Evolutionary conservation across 2,797 vertebrate species (phyloP).

Genomic region (Aphelocoma californica): DNA sequence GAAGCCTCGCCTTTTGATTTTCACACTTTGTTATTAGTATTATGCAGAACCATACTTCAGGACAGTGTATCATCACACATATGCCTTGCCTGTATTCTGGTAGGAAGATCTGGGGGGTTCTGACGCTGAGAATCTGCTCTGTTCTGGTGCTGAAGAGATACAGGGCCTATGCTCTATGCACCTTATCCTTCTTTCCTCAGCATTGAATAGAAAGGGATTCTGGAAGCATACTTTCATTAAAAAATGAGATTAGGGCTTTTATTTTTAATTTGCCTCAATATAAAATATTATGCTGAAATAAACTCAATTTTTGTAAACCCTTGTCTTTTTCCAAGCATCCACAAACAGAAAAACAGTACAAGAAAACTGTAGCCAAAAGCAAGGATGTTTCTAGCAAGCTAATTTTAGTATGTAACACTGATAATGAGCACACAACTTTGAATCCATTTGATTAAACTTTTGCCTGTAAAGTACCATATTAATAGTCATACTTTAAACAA

Average conservation of each 20-base stretch:
- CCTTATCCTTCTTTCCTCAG: not conserved
- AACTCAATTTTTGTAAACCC: not conserved
- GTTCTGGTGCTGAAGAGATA: not conserved
- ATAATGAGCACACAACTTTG: not conserved
- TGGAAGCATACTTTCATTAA: not conserved
- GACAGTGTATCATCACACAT: not conserved
- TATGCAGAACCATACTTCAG: not conserved
- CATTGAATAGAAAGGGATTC: not conserved
- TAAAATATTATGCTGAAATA: not conserved
- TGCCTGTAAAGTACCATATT: not conserved
- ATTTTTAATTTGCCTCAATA: not conserved
- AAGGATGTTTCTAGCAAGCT: not conserved
- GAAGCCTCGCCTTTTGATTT: not conserved
- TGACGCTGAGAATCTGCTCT: not conserved
- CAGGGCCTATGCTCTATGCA: not conserved
- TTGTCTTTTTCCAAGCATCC: not conserved
- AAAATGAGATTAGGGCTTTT: not conserved
- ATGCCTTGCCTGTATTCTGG: not conserved
- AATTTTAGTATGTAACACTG: not conserved
- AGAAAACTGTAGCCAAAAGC: not conserved
- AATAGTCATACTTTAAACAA: not conserved
- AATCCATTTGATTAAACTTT: not conserved
- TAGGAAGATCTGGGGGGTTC: not conserved
- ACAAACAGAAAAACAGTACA: not conserved
- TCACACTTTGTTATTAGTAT: not conserved